Conservation (phyloP, 2,797 vertebrate genomes). For the Tapera naevia region DNA sequence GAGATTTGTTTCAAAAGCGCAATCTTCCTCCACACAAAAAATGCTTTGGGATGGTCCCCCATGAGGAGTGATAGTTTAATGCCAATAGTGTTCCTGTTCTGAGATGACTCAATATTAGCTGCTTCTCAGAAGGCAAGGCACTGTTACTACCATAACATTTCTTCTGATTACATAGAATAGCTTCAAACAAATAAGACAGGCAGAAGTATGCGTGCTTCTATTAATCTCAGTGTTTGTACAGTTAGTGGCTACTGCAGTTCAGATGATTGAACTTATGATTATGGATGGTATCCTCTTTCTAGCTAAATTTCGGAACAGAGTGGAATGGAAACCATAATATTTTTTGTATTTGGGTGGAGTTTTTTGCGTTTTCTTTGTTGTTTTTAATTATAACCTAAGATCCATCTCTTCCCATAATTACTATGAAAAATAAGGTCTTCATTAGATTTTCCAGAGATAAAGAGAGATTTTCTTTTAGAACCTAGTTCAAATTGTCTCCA, state of each 20-base stretch:
- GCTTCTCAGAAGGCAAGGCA: neutral
- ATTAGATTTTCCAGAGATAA: neutral
- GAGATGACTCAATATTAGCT: neutral
- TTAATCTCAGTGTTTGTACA: neutral
- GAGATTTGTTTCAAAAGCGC: neutral
- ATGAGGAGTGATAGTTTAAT: neutral
- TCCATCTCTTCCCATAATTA: neutral
- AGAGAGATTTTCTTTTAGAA: neutral
- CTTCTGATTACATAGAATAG: neutral
- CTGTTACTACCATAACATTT: neutral
- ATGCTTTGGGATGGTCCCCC: neutral
- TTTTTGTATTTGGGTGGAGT: rapidly evolving
- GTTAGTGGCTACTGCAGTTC: neutral
- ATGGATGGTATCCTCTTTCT: neutral
- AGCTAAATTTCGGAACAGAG: neutral
- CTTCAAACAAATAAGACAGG: neutral
- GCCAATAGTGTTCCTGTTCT: neutral
- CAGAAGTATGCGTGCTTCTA: neutral
- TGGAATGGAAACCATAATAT: neutral
- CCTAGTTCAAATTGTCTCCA: neutral
- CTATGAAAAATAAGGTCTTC: neutral
- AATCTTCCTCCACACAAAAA: neutral
- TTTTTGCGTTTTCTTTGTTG: neutral
- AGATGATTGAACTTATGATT: neutral
- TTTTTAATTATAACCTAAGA: neutral